Evolutionary conservation across 2,113 vertebrate species (phyloP), one percentile per base, ranked within the genome.

Genomic region (Leucoraja erinaceus): DNA sequence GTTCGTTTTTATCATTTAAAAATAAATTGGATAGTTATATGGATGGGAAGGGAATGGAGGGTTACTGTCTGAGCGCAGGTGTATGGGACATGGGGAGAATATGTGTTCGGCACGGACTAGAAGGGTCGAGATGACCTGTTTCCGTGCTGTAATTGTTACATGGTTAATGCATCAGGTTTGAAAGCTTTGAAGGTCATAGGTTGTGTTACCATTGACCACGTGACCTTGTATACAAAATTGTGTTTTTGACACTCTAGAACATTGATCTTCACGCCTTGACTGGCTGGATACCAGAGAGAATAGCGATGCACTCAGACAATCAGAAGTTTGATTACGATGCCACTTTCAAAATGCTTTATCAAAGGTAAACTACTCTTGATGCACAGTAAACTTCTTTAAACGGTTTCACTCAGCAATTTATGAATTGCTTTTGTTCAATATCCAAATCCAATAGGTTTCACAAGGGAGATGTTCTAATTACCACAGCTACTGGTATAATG

Each of bases 231-330:
- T 92, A 54, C 47, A 75, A 75, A 93, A 79, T 79, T 77, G 25
- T 93, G 59, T 86, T 20, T 31, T 78, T 4, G 61, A 78, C 38
- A 12, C 96, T 97, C 93, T 95, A 99, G 98, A 99, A 99, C 94
- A 99, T 99, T 92, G 99, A 99, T 94, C 97, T 99, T 75, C 99
- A 99, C 93, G 98, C 99, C 0, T 96, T 99, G 94, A 99, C 98
- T 59, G 99, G 98, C 14, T 99, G 99, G 99, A 98, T 99, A 95
- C 98, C 99, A 28, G 99, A 99, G 94, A 98, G 99, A 94, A 99
- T 99, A 88, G 98, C 98, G 63, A 99, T 99, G 99, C 99, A 99
- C 95, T 99, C 99, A 92, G 99, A 99, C 95, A 99, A 99, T 95
- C 98, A 99, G 93, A 95, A 97, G 3, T 99, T 99, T 96, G 98